Conservation (phyloP, 2,888 invertebrate species). For the Anthophora plumipes region DNA sequence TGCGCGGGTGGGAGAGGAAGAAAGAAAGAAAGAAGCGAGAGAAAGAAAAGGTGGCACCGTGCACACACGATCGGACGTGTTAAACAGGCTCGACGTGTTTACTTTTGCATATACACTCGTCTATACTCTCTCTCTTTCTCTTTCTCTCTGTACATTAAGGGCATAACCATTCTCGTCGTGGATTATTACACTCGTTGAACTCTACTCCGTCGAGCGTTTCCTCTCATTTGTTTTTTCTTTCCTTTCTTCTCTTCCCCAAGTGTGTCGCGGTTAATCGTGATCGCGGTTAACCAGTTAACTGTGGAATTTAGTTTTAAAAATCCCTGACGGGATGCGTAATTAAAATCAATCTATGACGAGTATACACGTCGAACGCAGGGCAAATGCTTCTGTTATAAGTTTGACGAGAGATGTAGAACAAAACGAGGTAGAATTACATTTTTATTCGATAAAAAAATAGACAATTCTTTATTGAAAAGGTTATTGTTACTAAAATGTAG, state of each 20-base stretch:
- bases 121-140: neutral
- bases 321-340: too few species aligned
- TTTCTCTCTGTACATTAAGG: conserved; percentile 40
- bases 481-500: too few species aligned
- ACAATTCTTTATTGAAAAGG: too few species aligned
- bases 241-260: neutral
- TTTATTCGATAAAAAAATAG: too few species aligned
- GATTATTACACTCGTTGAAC: conserved; percentile 43
- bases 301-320: too few species aligned
- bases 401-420: too few species aligned
- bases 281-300: neutral
- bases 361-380: too few species aligned
- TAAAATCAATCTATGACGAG: too few species aligned
- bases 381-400: too few species aligned
- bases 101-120: conserved; percentile 41
- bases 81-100: conserved; percentile 49
- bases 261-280: conserved; percentile 13
- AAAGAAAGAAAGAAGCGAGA: conserved; percentile 28
- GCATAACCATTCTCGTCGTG: conserved; percentile 48
- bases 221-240: neutral
- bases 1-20: conserved; percentile 9
- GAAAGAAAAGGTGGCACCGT: conserved; percentile 59
- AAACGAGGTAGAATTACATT: too few species aligned
- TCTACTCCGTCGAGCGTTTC: conserved; percentile 4
- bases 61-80: conserved; percentile 43